Percentiles rank a stretch among this genome's conserved stretches.
Evolutionary conservation across 30 jellyfish, hydroid and myxozoan species (phyloP).

Genomic region (Turritopsis dohrnii): DNA sequence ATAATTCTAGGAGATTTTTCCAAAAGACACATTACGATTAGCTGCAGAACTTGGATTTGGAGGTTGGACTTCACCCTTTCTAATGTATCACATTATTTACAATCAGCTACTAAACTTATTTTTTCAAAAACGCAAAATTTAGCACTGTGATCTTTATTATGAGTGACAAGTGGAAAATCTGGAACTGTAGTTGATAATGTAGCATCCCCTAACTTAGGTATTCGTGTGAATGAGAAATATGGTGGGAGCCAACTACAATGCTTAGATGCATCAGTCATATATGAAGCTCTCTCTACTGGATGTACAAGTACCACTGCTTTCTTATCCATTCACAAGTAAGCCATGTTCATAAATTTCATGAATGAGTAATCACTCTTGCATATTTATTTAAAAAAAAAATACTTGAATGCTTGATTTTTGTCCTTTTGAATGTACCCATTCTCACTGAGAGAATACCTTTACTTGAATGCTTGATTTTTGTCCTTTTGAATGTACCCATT

Average conservation of each 20-base stretch:
- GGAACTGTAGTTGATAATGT: too few species aligned
- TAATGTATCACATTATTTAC: background rate
- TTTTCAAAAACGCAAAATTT: too few species aligned
- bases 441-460: too few species aligned
- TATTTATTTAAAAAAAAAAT: too few species aligned
- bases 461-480: too few species aligned
- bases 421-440: too few species aligned
- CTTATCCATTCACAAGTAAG: constrained; percentile 81
- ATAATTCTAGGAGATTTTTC: constrained; percentile 65
- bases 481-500: too few species aligned
- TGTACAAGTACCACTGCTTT: constrained; percentile 89
- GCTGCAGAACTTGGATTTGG: constrained; percentile 69
- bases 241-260: constrained; percentile 79
- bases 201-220: constrained; percentile 33
- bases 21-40: constrained; percentile 48
- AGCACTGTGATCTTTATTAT: background rate
- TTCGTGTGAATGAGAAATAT: constrained; percentile 72
- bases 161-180: too few species aligned
- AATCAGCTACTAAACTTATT: too few species aligned
- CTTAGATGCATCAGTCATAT: constrained; percentile 77
- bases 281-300: constrained; percentile 88
- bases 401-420: too few species aligned
- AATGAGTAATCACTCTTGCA: too few species aligned
- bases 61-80: constrained; percentile 21
- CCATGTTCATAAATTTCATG: too few species aligned